A percentile compares a stretch with the other conserved stretches of the same genome.
Evolutionary conservation across 2,888 invertebrate species (phyloP).

Genomic region (Leucoma salicis): DNA sequence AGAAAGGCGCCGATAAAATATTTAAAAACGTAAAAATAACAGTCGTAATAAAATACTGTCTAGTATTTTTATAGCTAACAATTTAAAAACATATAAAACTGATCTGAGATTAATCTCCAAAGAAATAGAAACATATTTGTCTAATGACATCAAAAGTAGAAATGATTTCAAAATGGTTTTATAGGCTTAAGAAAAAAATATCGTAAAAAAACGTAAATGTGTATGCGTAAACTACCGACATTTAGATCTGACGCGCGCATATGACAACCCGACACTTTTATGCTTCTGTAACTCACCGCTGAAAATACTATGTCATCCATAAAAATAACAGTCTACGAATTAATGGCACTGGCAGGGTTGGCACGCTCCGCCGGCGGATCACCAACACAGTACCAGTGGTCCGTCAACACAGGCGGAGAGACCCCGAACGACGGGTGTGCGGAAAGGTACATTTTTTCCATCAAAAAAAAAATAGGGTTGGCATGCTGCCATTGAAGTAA

Average conservation of each 20-base stretch:
- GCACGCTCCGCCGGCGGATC: too few species aligned
- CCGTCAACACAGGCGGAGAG: too few species aligned
- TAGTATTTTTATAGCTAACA: conserved; percentile 29
- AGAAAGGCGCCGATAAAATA: conserved; percentile 8
- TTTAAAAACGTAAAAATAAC: conserved; percentile 15
- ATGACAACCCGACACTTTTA: conserved; percentile 36
- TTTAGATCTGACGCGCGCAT: conserved; percentile 24
- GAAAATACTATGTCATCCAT: conserved; percentile 20
- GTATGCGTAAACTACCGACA: conserved; percentile 34
- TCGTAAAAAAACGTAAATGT: conserved; percentile 38
- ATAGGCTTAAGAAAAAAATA: conserved; percentile 43
- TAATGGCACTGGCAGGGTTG: too few species aligned
- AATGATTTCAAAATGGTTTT: conserved; percentile 46
- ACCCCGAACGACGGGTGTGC: too few species aligned
- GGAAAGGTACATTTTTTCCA: too few species aligned
- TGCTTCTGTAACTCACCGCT: conserved; percentile 27
- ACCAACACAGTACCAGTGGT: too few species aligned
- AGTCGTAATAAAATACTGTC: conserved; percentile 12
- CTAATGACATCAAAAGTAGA: conserved; percentile 44
- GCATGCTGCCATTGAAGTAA: too few species aligned
- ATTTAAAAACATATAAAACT: conserved; percentile 34
- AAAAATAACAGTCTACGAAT: conserved; percentile 25
- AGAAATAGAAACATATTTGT: conserved; percentile 31
- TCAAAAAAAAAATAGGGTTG: too few species aligned
- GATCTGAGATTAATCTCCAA: conserved; percentile 24